Evolutionary conservation across 30 jellyfish, hydroid and myxozoan genomes (phyloP), one percentile per base, ranked within the genome.

Genomic region (Turritopsis dohrnii): DNA sequence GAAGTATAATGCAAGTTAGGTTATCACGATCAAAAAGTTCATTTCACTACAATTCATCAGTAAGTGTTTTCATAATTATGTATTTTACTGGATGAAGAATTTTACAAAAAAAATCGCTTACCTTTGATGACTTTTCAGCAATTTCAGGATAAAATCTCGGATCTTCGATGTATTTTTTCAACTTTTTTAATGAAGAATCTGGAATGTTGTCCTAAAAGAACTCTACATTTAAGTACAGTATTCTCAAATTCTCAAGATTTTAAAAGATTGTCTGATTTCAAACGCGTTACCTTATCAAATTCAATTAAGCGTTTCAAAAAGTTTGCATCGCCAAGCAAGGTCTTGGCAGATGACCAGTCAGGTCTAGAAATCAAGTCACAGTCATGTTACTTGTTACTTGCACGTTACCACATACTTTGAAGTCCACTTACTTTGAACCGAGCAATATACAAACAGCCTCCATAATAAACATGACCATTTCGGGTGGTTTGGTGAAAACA

Each of bases 401-500:
- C n/a, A n/a, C n/a, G n/a, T n/a, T n/a, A n/a, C n/a, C n/a, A n/a
- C n/a, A n/a, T n/a, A n/a, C n/a, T n/a, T n/a, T n/a, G n/a, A n/a
- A n/a, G n/a, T n/a, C n/a, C n/a, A n/a, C 97, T 76, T 71, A 90
- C 97, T 90, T 90, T 52, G 91, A 66, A 26, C 89, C 93, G 16
- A 86, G 93, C 60, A 90, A 53, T 75, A 90, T 90, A 79, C 97
- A 90, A 29, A 90, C 97, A 82, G 97, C 95, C 80, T 90, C 97
- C 97, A 90, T 90, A n/a, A 90, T 93, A 16, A 93, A 83, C 96
- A 82, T 83, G 31, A 90, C 97, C 97, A 90, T 90, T 18, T 90
- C 97, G 23, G 97, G 97, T 71, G 97, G 97, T 25, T 90, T 90
- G 82, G 91, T 90, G 84, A 90, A 90, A 23, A 87, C 97, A 18